phyloP scores from a whole-genome alignment of 1,140 invertebrate genomes.

The Agrypnia vestita region DNA sequence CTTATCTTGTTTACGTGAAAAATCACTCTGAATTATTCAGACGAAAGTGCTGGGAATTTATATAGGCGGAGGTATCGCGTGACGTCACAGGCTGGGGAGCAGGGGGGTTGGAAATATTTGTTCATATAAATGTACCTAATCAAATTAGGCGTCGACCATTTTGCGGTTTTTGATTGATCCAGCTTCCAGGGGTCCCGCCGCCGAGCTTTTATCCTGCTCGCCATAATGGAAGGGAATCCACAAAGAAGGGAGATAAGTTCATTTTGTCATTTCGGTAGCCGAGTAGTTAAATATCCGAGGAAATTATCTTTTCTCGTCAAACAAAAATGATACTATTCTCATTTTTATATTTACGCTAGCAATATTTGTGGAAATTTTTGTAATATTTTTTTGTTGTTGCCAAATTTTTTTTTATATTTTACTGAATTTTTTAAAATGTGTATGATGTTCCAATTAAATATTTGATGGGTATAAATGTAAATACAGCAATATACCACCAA shows the following conservation, averaged over 20 bases:
- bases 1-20: constrained; percentile 46
- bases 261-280: too few species aligned
- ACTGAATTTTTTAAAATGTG: too few species aligned
- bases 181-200: background rate
- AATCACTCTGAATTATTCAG: constrained; percentile 41
- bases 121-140: constrained; percentile 43
- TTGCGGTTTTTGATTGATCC: constrained; percentile 39
- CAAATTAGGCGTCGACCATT: constrained; percentile 11
- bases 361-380: too few species aligned
- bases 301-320: too few species aligned
- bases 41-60: constrained; percentile 28
- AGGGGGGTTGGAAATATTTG: constrained; percentile 31
- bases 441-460: too few species aligned
- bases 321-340: too few species aligned
- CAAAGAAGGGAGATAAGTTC: background rate
- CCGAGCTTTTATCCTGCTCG: constrained; percentile 27
- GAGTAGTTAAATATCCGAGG: too few species aligned
- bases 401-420: too few species aligned
- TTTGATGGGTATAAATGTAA: too few species aligned
- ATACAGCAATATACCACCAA: too few species aligned
- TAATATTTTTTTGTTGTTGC: too few species aligned
- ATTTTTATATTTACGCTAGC: too few species aligned
- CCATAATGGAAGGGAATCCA: background rate
- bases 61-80: background rate
- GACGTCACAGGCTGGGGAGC: constrained; percentile 9